Evolutionary conservation across 2,113 vertebrate species (phyloP).

Genomic region (Myotis yumanensis): DNA sequence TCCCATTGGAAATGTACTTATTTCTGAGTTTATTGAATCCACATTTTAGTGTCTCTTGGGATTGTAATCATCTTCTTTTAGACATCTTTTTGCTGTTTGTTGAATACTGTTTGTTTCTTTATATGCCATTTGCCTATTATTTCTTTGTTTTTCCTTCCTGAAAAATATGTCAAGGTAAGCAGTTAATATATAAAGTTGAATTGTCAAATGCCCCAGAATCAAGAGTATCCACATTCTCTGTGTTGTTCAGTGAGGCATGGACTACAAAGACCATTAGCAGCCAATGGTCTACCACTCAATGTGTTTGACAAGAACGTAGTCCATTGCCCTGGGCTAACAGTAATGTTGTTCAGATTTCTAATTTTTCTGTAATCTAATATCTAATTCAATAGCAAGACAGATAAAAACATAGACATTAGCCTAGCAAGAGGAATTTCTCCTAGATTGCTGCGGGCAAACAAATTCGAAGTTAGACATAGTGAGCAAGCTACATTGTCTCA

Average conservation of each 20-base stretch:
- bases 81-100: not conserved
- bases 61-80: not conserved
- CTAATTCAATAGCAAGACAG: not conserved
- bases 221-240: not conserved
- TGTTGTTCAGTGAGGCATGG: not conserved
- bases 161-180: not conserved
- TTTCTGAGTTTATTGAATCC: not conserved
- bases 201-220: not conserved
- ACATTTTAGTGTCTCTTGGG: not conserved
- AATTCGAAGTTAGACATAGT: not conserved
- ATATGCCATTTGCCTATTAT: not conserved
- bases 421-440: not conserved
- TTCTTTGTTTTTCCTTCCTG: not conserved
- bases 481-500: not conserved
- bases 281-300: not conserved
- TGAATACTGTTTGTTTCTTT: not conserved
- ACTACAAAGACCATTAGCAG: not conserved
- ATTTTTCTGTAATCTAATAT: not conserved
- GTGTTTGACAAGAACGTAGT: not conserved
- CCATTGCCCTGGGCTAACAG: not conserved
- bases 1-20: not conserved
- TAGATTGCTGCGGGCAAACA: not conserved
- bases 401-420: not conserved
- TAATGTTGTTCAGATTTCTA: not conserved
- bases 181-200: not conserved